Evolutionary conservation across 2,797 vertebrate species (phyloP).

Genomic region (Okamejei kenojei): DNA sequence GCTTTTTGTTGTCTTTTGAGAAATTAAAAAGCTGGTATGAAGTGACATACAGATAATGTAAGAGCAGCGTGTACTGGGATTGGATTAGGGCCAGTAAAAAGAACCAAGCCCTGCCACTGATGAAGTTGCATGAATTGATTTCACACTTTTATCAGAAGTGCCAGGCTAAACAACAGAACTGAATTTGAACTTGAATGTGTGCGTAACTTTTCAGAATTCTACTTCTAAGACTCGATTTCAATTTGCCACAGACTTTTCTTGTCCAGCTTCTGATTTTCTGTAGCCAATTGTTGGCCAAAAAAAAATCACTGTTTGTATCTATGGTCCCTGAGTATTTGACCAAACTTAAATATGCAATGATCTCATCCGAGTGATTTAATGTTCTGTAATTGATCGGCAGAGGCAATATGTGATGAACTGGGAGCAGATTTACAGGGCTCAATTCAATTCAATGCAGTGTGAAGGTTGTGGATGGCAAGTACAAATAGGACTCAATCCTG

Average conservation of each 20-base stretch:
- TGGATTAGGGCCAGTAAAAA: not conserved
- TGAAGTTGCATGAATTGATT: not conserved
- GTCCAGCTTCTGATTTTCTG: not conserved
- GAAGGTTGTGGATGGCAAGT: no score
- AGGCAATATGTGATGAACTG: not conserved
- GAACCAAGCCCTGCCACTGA: not conserved
- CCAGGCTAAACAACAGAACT: not conserved
- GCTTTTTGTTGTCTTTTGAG: conserved; percentile 30
- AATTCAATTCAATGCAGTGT: no score
- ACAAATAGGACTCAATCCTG: no score
- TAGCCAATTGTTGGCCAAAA: not conserved
- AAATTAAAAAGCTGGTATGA: not conserved
- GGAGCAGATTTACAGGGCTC: conserved; percentile 6
- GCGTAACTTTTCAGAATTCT: not conserved
- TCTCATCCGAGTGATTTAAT: conserved; percentile 4
- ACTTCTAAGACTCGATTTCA: not conserved
- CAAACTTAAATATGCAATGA: not conserved
- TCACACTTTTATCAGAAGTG: not conserved
- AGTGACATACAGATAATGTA: conserved; percentile 4
- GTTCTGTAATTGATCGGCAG: not conserved
- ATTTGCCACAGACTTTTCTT: not conserved
- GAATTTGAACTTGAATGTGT: not conserved
- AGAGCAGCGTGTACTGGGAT: not conserved
- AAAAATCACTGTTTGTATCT: not conserved
- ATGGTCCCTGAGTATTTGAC: not conserved